Percentiles rank a stretch among this genome's conserved stretches.
These are phyloP conservation scores for Stenopsyche tienmushanensis DNA, from an alignment of 1,140 invertebrate genomes.

Conservation along the genomic window DNA sequence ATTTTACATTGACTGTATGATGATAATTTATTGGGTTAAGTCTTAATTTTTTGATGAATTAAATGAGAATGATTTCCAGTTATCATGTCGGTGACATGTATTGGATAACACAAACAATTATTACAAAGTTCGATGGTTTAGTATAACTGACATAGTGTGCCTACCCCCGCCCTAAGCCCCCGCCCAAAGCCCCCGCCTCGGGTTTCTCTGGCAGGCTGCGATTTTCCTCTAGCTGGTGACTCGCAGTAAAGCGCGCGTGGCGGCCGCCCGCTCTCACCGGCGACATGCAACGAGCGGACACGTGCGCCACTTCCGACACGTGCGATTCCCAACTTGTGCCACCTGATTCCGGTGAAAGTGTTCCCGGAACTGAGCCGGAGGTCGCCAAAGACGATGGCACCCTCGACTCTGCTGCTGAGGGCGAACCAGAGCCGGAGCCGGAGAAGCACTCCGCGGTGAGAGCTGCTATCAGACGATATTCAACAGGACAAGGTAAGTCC, in stretches of 20 bases:
- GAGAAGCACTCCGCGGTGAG: constrained; percentile 6
- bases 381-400: background rate
- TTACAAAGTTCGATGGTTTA: too few relatives aligned
- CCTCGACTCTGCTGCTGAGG: background rate
- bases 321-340: background rate
- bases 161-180: background rate
- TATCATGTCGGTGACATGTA: too few relatives aligned
- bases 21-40: too few relatives aligned
- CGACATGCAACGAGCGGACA: constrained; percentile 32
- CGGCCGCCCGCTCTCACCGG: background rate
- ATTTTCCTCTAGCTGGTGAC: background rate
- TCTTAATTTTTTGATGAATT: too few relatives aligned
- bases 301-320: constrained; percentile 27
- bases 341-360: background rate
- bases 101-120: too few relatives aligned
- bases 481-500: constrained; percentile 26
- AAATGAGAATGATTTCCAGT: too few relatives aligned
- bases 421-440: constrained; percentile 5
- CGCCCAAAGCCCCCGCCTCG: background rate
- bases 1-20: too few relatives aligned
- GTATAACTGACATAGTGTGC: too few relatives aligned
- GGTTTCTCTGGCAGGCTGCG: too few relatives aligned
- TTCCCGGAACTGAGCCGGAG: background rate
- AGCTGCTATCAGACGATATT: constrained; percentile 20
- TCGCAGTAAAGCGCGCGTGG: background rate